These are phyloP conservation scores for Oxyruncus cristatus DNA, from an alignment of 2,113 vertebrate genomes.

Conservation along the genomic window DNA sequence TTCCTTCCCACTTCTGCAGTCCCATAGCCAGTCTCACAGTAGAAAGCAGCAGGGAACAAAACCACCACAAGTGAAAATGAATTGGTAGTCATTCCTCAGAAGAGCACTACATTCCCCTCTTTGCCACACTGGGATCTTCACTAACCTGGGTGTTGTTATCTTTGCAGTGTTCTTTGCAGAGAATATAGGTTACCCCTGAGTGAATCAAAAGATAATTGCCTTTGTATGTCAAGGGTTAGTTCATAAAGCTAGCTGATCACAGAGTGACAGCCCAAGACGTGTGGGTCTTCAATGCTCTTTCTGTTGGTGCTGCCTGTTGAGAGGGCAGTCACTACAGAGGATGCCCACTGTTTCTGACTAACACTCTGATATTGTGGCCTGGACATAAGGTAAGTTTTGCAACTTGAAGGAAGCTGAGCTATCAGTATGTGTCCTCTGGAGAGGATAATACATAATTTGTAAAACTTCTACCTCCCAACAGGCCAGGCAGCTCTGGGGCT, in stretches of 20 bases:
- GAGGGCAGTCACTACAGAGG: background rate
- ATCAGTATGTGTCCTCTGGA: background rate
- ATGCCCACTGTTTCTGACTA: background rate
- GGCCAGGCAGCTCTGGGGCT: background rate
- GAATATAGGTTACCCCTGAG: background rate
- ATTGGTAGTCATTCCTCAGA: background rate
- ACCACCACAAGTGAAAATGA: background rate
- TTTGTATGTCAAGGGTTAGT: background rate
- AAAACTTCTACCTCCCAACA: background rate
- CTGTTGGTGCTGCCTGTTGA: background rate
- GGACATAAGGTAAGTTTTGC: background rate
- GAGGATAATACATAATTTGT: background rate
- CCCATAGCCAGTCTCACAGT: rapidly evolving
- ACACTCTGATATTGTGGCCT: background rate
- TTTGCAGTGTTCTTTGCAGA: background rate
- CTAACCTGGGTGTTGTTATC: background rate
- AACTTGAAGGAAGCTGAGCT: background rate
- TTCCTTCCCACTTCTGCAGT: background rate
- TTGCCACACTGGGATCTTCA: background rate
- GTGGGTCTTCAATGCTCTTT: background rate
- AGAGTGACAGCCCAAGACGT: background rate
- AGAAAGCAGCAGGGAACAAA: background rate
- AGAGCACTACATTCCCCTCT: background rate
- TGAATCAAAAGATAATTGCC: background rate
- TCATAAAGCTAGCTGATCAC: background rate